These are phyloP conservation scores for Stomatorhinus ivindoensis DNA, from an alignment of 2,113 vertebrate species.

Conservation along the genomic window DNA sequence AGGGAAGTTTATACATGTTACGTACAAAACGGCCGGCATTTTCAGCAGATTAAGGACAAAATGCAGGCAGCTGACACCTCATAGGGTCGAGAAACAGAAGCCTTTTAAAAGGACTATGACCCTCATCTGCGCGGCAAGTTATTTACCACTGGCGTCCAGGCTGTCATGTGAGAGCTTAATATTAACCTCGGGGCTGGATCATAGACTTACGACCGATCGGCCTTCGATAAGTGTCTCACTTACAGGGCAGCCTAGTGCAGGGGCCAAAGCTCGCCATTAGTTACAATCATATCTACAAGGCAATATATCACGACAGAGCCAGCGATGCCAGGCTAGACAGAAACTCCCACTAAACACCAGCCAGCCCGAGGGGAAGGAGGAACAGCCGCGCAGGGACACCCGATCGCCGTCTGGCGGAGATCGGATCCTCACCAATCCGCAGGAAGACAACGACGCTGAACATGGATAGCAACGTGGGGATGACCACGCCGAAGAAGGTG, in stretches of 20 bases:
- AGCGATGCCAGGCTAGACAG: neutral
- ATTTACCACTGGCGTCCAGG: neutral
- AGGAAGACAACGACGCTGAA: conserved; percentile 87
- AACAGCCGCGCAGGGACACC: neutral
- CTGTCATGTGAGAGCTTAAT: conserved; percentile 36
- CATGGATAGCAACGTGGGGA: conserved; percentile 84
- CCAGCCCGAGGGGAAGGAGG: neutral
- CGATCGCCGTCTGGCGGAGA: neutral
- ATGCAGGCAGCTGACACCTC: neutral
- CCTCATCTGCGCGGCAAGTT: neutral
- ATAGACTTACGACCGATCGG: neutral
- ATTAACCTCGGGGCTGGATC: conserved; percentile 12
- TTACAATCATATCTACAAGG: neutral
- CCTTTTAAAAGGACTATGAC: neutral
- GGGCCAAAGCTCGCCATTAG: neutral
- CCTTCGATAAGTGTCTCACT: neutral
- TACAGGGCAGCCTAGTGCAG: neutral
- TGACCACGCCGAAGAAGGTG: conserved; percentile 79
- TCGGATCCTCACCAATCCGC: conserved; percentile 67
- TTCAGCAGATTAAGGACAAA: neutral
- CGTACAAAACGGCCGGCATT: neutral
- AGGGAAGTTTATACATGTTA: neutral
- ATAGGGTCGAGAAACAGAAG: neutral
- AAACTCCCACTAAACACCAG: neutral
- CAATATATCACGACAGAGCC: neutral